Evolutionary conservation across 2,888 invertebrate species (phyloP).

Genomic region (Lagria hirta): DNA sequence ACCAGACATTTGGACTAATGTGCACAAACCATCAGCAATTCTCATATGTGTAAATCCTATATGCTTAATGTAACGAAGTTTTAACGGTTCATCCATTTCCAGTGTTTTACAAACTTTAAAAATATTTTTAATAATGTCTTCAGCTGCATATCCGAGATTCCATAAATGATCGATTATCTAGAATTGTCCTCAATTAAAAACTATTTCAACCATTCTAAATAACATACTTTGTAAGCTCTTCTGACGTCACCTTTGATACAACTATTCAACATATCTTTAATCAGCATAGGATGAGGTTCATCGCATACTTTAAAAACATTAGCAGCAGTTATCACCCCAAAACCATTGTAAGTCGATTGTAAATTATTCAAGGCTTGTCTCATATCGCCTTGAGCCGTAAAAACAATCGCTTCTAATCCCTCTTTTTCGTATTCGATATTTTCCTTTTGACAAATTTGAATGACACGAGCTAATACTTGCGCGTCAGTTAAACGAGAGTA

Average conservation of each 20-base stretch:
- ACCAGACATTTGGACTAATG: conserved; percentile 88
- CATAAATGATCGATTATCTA: conserved; percentile 85
- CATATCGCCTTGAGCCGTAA: conserved; percentile 99
- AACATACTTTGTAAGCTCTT: conserved; percentile 72
- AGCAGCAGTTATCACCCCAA: conserved; percentile 84
- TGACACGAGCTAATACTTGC: conserved; percentile 80
- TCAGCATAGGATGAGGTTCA: conserved; percentile 94
- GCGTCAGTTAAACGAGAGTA: conserved; percentile 89
- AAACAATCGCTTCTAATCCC: conserved; percentile 93
- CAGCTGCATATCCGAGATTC: conserved; percentile 92
- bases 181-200: conserved; percentile 28
- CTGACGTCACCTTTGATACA: conserved; percentile 82
- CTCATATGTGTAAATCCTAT: conserved; percentile 89
- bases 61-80: conserved; percentile 73
- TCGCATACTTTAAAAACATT: conserved; percentile 99
- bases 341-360: conserved; percentile 92
- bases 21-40: conserved; percentile 84
- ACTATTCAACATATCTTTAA: conserved; percentile 86
- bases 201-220: conserved; percentile 1
- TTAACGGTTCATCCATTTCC: conserved; percentile 76
- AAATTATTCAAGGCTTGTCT: conserved; percentile 96
- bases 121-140: conserved; percentile 94
- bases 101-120: conserved; percentile 92
- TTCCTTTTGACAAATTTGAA: conserved; percentile 75
- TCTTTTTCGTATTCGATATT: conserved; percentile 85